phyloP scores from a whole-genome alignment of 2,797 vertebrate species.

The Dryobates pubescens region DNA sequence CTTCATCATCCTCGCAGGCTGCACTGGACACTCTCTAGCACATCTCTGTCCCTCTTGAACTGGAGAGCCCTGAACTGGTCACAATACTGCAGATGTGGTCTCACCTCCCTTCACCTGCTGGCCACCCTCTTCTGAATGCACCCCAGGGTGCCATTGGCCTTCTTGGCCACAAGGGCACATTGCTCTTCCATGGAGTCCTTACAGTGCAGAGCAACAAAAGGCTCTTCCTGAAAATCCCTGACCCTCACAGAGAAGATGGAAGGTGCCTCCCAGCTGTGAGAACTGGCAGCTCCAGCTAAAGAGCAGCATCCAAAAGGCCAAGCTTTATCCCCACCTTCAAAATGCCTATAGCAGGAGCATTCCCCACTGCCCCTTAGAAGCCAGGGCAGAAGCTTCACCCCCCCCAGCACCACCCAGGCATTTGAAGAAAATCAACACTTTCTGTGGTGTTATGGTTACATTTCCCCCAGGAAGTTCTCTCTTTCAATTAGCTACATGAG shows the following conservation, averaged over 20 bases:
- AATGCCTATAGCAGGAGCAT: neutral
- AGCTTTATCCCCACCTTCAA: neutral
- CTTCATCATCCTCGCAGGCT: too few relatives aligned
- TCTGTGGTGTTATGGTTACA: neutral
- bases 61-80: too few relatives aligned
- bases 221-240: neutral
- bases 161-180: too few relatives aligned
- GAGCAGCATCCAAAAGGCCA: neutral
- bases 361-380: neutral
- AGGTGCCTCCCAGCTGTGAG: rapidly evolving
- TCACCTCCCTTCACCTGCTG: too few relatives aligned
- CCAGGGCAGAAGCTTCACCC: neutral
- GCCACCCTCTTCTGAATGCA: too few relatives aligned
- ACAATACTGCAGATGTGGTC: too few relatives aligned
- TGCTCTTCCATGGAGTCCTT: too few relatives aligned
- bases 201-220: neutral
- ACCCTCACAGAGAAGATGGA: too few relatives aligned
- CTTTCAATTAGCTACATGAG: neutral
- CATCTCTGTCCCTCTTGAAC: too few relatives aligned
- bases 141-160: too few relatives aligned
- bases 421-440: neutral
- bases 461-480: neutral
- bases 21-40: too few relatives aligned
- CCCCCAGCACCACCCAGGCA: neutral
- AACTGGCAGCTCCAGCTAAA: neutral